Evolutionary conservation across 2,888 invertebrate genomes (phyloP).

Genomic region (Noctua fimbriata): DNA sequence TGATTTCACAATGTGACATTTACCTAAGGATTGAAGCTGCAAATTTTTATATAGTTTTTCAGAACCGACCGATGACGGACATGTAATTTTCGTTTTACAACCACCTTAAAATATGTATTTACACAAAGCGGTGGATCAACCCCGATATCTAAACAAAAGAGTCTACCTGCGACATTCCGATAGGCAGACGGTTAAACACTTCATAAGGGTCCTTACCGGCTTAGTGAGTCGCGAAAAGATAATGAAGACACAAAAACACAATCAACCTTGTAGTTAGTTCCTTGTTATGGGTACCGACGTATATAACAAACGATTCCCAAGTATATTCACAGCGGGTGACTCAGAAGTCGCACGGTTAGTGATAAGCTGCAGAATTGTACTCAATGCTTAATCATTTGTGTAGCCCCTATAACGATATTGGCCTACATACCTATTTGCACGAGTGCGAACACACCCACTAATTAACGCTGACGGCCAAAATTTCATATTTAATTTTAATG

Average conservation of each 20-base stretch:
- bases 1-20: conserved; percentile 12
- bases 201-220: conserved; percentile 40
- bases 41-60: neutral
- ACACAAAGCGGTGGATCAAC: conserved; percentile 3
- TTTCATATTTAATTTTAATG: conserved; percentile 38
- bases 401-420: conserved; percentile 59
- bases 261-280: conserved; percentile 64
- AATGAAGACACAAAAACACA: conserved; percentile 60
- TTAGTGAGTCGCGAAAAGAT: conserved; percentile 56
- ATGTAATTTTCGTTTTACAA: no score
- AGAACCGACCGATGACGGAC: neutral
- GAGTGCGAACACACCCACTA: conserved; percentile 44
- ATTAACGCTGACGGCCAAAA: conserved; percentile 48
- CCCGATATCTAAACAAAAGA: conserved; percentile 27
- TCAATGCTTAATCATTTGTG: conserved; percentile 70
- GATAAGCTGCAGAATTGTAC: conserved; percentile 76
- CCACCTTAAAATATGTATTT: conserved; percentile 2
- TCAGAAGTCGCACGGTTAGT: conserved; percentile 67
- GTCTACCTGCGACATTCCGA: conserved; percentile 42
- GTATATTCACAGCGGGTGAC: conserved; percentile 68
- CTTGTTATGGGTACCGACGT: conserved; percentile 64
- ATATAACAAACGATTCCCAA: conserved; percentile 64
- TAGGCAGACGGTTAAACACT: conserved; percentile 15
- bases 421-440: conserved; percentile 51
- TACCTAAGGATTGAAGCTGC: neutral